Base-by-base conservation (phyloP, 1,140 invertebrate genomes). In the Nasonia giraulti region DNA sequence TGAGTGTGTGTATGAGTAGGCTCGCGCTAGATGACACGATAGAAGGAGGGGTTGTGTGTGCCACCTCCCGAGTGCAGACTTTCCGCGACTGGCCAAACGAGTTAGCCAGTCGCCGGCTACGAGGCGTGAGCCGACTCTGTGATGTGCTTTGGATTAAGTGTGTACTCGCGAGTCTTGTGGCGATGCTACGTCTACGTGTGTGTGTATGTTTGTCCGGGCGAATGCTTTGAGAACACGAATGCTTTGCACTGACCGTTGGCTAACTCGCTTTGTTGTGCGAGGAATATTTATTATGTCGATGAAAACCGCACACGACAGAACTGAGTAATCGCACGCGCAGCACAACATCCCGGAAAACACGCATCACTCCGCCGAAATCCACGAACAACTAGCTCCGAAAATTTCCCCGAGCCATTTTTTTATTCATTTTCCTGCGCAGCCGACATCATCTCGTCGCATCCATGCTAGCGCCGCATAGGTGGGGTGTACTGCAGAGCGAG, bases 391-490 rank as follows among this genome's bases (percentile, higher is more conserved):
- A 50, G 47, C 47, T 17, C 47, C 12, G 14, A 50, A 50, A 20
- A 69, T 33, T 71, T 33, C 0, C 14, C 68, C 8, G 11, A 27
- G 68, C 27, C 23, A 71, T 71, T 71, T 71, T 27, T 31, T 71
- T 71, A 71, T 33, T n/a, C 10, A 27, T 71, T 71, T 71, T 71
- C 31, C 68, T 2, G 2, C 14, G 6, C 8, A 33, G 20, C 31
- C 68, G 68, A 2, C 31, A 11, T 71, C 23, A 71, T 40, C 62
- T 7, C 40, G 76, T 78, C 82, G 40, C 10, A 84, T 84, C 83
- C 77, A 75, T 80, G 3, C 76, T 73, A 69, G 20, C 11, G 20
- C 33, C 7, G 37, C 50, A 20, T 11, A 27, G n/a, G 12, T 20
- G 17, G 55, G 11, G 17, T 71, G 6, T 27, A 73, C 33, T 12